Percentiles rank a stretch among this genome's conserved stretches.
These are phyloP conservation scores for Drosophila sulfurigaster DNA, from an alignment of 1,140 invertebrate genomes.

Conservation along the genomic window DNA sequence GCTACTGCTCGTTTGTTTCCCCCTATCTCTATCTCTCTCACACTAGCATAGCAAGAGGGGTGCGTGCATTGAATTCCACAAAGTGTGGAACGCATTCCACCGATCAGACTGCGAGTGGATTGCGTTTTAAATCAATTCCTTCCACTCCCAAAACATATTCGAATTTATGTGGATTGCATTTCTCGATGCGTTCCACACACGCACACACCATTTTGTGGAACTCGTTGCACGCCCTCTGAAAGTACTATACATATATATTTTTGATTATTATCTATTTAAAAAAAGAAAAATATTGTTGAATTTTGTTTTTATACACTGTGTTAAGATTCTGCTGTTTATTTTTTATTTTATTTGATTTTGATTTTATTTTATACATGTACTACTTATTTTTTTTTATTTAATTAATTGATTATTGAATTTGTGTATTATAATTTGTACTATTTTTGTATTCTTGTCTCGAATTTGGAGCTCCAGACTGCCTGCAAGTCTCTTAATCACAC, in stretches of 20 bases:
- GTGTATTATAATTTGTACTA: slow-evolving; percentile 20
- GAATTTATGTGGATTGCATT: slow-evolving; percentile 5
- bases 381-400: slow-evolving; percentile 31
- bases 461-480: slow-evolving; percentile 24
- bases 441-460: slow-evolving; percentile 29
- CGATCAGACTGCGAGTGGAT: background rate
- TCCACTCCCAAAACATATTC: background rate
- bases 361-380: slow-evolving; percentile 10
- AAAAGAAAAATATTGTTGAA: slow-evolving; percentile 73
- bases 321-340: slow-evolving; percentile 44
- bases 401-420: slow-evolving; percentile 16
- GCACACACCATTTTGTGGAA: background rate
- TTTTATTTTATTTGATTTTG: slow-evolving; percentile 29
- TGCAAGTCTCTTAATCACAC: slow-evolving; percentile 20
- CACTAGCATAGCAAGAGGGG: slow-evolving; percentile 3
- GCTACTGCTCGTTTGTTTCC: slow-evolving; percentile 10
- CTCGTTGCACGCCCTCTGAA: slow-evolving; percentile 23
- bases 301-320: slow-evolving; percentile 65
- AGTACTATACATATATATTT: slow-evolving; percentile 31
- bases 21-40: slow-evolving; percentile 9
- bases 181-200: no score
- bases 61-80: background rate
- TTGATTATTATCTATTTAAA: slow-evolving; percentile 78
- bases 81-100: background rate
- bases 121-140: background rate